Percentiles rank a stretch among this genome's conserved stretches.
Conservation (phyloP, 2,888 invertebrate species). For the Stenchaetothrips biformis region DNA sequence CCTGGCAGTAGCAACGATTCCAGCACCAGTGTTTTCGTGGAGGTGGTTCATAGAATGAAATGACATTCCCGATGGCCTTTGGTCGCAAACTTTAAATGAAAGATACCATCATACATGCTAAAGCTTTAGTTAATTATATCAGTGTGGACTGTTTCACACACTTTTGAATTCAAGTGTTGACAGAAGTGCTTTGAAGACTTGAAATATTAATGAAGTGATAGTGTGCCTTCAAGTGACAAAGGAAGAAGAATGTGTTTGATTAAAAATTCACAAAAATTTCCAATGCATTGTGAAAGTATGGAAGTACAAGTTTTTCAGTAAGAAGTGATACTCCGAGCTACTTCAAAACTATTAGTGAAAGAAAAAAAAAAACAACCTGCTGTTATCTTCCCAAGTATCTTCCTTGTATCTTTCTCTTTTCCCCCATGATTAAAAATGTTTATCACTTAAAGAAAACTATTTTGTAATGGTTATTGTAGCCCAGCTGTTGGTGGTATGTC, state of each 20-base stretch:
- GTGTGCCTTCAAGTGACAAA: slow-evolving; percentile 20
- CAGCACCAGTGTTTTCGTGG: neutral
- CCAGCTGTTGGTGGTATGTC: neutral
- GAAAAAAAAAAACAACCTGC: too few species aligned
- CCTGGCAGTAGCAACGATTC: neutral
- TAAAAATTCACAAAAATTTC: too few species aligned
- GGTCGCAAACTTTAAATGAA: neutral
- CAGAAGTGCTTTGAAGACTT: slow-evolving; percentile 4
- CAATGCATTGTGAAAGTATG: neutral
- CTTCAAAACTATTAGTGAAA: too few species aligned
- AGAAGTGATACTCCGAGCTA: too few species aligned
- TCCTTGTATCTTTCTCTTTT: neutral
- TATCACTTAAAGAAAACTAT: neutral
- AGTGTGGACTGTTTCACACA: neutral
- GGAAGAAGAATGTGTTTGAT: neutral
- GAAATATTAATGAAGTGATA: neutral
- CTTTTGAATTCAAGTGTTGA: neutral
- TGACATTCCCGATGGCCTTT: neutral
- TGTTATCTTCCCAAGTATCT: too few species aligned
- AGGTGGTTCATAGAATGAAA: neutral
- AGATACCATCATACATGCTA: neutral
- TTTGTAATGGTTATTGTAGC: neutral
- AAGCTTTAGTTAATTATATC: slow-evolving; percentile 1
- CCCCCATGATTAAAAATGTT: too few species aligned
- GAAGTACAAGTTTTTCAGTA: neutral